Evolutionary conservation across 2,113 vertebrate species (phyloP).

Genomic region (Dicentrarchus labrax): DNA sequence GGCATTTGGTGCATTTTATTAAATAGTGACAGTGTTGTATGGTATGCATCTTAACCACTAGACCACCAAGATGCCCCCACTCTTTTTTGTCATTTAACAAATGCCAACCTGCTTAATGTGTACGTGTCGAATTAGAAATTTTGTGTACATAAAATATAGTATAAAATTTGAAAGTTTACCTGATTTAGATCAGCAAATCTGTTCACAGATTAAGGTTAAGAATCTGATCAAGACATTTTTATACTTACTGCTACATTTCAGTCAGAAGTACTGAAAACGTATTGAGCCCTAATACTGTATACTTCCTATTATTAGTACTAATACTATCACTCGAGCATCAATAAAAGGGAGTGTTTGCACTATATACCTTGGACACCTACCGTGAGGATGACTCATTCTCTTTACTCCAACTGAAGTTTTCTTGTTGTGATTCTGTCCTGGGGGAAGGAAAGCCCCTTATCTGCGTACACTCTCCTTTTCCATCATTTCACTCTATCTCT

Average conservation of each 20-base stretch:
- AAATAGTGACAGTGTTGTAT: neutral
- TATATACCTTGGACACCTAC: slow-evolving; percentile 2
- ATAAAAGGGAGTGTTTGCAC: neutral
- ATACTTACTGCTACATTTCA: neutral
- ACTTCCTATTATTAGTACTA: neutral
- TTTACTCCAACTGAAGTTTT: slow-evolving; percentile 36
- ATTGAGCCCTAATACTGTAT: neutral
- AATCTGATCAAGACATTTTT: neutral
- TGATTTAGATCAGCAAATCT: too few relatives aligned
- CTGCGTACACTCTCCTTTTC: slow-evolving; percentile 21
- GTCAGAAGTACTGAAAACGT: neutral
- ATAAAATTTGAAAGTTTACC: neutral
- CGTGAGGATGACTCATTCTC: slow-evolving; percentile 34
- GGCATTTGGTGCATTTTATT: neutral
- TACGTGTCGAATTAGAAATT: neutral
- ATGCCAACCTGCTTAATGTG: neutral
- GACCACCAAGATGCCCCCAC: neutral
- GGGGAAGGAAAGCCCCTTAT: slow-evolving; percentile 37
- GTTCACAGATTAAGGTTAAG: neutral
- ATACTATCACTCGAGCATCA: neutral
- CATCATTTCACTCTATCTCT: slow-evolving; percentile 45
- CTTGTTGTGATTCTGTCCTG: slow-evolving; percentile 16
- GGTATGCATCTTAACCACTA: neutral
- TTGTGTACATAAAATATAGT: neutral
- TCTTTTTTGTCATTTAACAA: neutral